Evolutionary conservation across 2,888 invertebrate genomes (phyloP), one percentile per base, ranked within the genome.

Genomic region (Lepidochitona cinerea): DNA sequence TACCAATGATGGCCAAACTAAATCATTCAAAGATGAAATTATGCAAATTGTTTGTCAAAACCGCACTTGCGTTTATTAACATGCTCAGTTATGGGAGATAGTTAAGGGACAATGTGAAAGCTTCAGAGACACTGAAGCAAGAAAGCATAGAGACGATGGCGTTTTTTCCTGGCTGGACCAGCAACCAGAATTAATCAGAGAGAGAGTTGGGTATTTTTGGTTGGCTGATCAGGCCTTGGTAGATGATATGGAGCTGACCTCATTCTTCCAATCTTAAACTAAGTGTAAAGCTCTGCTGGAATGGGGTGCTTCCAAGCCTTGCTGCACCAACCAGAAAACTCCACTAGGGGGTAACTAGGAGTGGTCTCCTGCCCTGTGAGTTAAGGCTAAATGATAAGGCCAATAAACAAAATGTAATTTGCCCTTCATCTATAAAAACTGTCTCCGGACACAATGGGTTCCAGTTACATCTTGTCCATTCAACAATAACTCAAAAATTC

Each of bases 31-130:
- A 66, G 66, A 66, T 66, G 66, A 66, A 66, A 66, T 66, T 66
- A 66, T 66, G 66, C 66, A 66, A 66, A 66, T 66, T 35, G 59
- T 59, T 59, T 59, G 59, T 59, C 59, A 59, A 59, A 59, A 59
- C 29, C 29, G 29, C 32, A 29, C 59, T 29, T 29, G 32, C 59
- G 29, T 59, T 59, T 59, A 59, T 29, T 59, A 29, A 32, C 18
- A 59, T 29, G 23, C 12, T 14, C 29, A 3, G 59, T 59, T 59
- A 26, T 59, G 59, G 59, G 29, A 29, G 23, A 9, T 32, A 59
- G 26, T 23, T 14, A 29, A 26, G 59, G 9, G 29, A 26, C 23
- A 32, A 23, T 4, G 32, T 59, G 59, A 59, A 29, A 14, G 23
- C 29, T 59, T 4, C 29, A 29, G 26, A 59, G 49, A 23, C 49